Evolutionary conservation across 2,113 vertebrate genomes (phyloP), one percentile per base, ranked within the genome.

Genomic region (Cyrtonyx montezumae): DNA sequence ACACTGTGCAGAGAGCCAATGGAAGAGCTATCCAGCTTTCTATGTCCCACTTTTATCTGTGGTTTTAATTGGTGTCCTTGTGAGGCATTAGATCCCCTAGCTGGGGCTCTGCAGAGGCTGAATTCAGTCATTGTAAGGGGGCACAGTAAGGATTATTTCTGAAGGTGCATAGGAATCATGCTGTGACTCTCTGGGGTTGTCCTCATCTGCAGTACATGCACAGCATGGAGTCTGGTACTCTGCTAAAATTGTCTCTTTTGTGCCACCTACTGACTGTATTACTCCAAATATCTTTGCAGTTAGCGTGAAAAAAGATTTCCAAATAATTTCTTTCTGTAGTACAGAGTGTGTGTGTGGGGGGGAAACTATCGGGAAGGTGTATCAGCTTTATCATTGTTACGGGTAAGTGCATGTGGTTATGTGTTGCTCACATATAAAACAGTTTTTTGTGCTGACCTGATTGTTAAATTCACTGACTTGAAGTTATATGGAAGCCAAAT

Each of bases 231-330:
- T 55, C 22, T 25, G 28, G 37, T 40, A 32, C 42, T 66, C 15
- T 40, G 79, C 67, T 83, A 37, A 43, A 66, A 7, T 42, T 13
- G 88, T 16, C 71, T 49, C 94, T 71, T 59, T 23, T 58, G 71
- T 93, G 95, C 94, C 94, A 80, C 83, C 91, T 88, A 10, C 91
- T 36, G 94, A 51, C 82, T 15, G 51, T 2, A 9, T 7, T 5
- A 1, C 34, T 68, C 58, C 23, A 30, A 0, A 0, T 7, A 11
- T 4, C 6, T 1, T 2, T 4, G n/a, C 5, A 7, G 15, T 37
- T 42, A 6, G 4, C 4, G 21, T 2, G 42, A 56, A 18, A 36
- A 2, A 9, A 1, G 37, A 8, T 21, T 84, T 76, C 22, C 28
- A 66, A 84, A 32, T 19, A 7, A 0, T 69, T 61, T 40, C 49